phyloP scores from a whole-genome alignment of 2,888 invertebrate genomes.

The Sarcophaga rosellei region DNA sequence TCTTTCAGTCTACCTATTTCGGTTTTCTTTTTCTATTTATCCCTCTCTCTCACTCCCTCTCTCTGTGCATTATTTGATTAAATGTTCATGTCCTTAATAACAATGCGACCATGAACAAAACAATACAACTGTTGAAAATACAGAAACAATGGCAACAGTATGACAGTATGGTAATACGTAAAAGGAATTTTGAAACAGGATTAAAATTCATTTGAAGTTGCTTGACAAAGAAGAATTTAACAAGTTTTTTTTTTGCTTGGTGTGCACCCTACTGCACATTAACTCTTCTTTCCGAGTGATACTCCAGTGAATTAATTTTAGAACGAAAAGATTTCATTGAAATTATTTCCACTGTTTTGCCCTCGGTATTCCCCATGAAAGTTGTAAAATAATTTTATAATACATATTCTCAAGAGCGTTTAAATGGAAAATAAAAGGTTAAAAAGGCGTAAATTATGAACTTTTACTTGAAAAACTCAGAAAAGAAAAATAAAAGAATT shows the following conservation, averaged over 20 bases:
- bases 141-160: not conserved
- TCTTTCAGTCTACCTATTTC: no score
- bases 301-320: not conserved
- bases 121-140: not conserved
- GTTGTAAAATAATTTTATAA: not conserved
- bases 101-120: not conserved
- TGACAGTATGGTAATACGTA: not conserved
- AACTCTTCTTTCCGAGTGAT: not conserved
- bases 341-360: not conserved
- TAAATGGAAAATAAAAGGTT: not conserved
- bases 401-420: not conserved
- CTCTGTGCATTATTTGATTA: not conserved
- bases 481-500: not conserved
- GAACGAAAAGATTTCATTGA: not conserved
- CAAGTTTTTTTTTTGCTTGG: not conserved
- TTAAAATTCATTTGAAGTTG: constrained; percentile 37
- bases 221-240: constrained; percentile 19
- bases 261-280: not conserved
- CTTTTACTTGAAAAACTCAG: not conserved
- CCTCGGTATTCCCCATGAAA: not conserved
- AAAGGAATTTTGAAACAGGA: constrained; percentile 17
- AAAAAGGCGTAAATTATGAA: not conserved
- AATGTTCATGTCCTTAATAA: constrained; percentile 16
- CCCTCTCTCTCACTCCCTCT: no score
- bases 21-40: no score